Evolutionary conservation across 2,888 invertebrate genomes (phyloP).

Genomic region (Harmothoe impar): DNA sequence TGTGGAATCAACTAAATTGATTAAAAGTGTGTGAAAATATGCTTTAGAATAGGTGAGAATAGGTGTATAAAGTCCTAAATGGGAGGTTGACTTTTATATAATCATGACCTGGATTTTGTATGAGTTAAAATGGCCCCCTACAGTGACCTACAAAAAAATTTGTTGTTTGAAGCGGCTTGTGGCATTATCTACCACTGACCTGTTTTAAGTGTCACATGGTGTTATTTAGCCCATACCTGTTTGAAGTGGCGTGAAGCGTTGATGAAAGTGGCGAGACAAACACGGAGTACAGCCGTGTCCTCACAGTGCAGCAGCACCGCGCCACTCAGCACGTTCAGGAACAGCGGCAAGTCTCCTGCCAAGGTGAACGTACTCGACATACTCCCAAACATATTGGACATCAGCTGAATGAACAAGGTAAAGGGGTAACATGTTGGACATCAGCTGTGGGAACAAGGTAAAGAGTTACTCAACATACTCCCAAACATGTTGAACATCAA

Average conservation of each 20-base stretch:
- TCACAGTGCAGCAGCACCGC: constrained; percentile 98
- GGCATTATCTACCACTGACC: constrained; percentile 89
- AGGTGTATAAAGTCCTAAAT: no score
- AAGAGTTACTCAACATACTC: no score
- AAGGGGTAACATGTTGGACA: no score
- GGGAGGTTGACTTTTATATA: no score
- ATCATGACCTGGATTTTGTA: no score
- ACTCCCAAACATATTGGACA: constrained; percentile 97
- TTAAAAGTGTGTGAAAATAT: no score
- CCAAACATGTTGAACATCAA: no score
- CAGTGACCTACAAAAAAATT: background rate
- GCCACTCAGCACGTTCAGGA: constrained; percentile 98
- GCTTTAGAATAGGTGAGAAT: no score
- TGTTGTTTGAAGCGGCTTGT: constrained; percentile 88
- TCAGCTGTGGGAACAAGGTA: no score
- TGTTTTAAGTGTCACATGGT: no score
- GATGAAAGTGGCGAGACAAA: constrained; percentile 98
- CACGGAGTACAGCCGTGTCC: constrained; percentile 96
- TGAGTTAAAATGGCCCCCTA: background rate
- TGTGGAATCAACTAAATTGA: no score
- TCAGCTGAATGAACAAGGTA: constrained; percentile 86
- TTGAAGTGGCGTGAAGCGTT: constrained; percentile 96
- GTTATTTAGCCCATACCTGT: constrained; percentile 92
- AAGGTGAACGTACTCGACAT: constrained; percentile 99
- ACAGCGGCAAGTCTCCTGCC: constrained; percentile 97